A percentile compares a stretch with the other conserved stretches of the same genome.
Evolutionary conservation across 2,888 invertebrate genomes (phyloP).

Genomic region (Rhamphomyia laevipes): DNA sequence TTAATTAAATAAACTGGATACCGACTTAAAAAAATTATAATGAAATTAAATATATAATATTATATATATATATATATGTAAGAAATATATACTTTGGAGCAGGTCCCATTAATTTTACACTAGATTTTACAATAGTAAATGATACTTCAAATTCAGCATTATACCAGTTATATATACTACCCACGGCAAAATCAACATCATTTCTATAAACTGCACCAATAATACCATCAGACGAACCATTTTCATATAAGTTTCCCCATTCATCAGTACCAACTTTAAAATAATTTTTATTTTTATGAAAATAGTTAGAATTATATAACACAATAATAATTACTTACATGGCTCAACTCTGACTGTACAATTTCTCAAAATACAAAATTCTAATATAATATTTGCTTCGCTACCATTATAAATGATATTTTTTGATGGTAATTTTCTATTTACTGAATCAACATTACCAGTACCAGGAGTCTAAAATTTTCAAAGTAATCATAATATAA

Average conservation of each 20-base stretch:
- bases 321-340: slow-evolving; percentile 23
- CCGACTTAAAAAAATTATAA: not conserved
- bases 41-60: not conserved
- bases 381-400: slow-evolving; percentile 27
- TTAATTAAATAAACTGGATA: not conserved
- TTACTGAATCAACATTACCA: slow-evolving; percentile 28
- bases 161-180: slow-evolving; percentile 36
- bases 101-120: slow-evolving; percentile 8
- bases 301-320: not conserved
- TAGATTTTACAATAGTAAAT: slow-evolving; percentile 28
- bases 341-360: slow-evolving; percentile 28
- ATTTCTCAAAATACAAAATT: slow-evolving; percentile 28
- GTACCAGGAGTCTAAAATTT: slow-evolving; percentile 22
- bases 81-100: not conserved
- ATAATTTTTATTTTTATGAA: too few species aligned
- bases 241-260: slow-evolving; percentile 31
- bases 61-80: not conserved
- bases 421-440: slow-evolving; percentile 18
- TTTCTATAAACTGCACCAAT: slow-evolving; percentile 29
- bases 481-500: too few species aligned
- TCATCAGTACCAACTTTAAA: slow-evolving; percentile 28
- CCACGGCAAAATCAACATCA: slow-evolving; percentile 30
- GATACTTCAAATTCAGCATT: slow-evolving; percentile 30
- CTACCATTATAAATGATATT: slow-evolving; percentile 25
- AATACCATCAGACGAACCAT: slow-evolving; percentile 29